A percentile compares a stretch with the other conserved stretches of the same genome.
These are phyloP conservation scores for Saccopteryx bilineata DNA, from an alignment of 2,113 vertebrate genomes.

Conservation along the genomic window DNA sequence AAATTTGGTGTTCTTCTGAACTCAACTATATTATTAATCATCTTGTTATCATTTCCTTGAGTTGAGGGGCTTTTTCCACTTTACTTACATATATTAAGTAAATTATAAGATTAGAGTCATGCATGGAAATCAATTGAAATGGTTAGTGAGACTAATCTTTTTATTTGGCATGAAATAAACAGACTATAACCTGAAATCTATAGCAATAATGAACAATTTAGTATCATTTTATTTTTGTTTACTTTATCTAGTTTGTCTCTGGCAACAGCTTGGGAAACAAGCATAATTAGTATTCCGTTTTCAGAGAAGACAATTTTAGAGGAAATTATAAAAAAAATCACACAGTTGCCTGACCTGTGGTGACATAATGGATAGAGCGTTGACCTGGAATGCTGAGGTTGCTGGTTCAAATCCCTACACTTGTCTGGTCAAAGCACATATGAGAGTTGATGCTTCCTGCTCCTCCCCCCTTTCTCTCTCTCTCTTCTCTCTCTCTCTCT, in stretches of 20 bases:
- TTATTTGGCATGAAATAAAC: constrained; percentile 23
- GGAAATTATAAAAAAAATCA: not conserved
- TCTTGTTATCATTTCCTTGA: constrained; percentile 37
- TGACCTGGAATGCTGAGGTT: too few relatives aligned
- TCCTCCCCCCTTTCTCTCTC: too few relatives aligned
- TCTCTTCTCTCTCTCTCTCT: too few relatives aligned
- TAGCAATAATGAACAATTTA: constrained; percentile 1
- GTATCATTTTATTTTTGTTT: constrained; percentile 51
- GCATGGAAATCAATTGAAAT: constrained; percentile 63
- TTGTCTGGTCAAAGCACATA: too few relatives aligned
- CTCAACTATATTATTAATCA: constrained; percentile 21
- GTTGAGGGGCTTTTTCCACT: not conserved
- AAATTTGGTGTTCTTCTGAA: constrained; percentile 43
- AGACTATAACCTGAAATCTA: not conserved
- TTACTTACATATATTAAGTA: constrained; percentile 33
- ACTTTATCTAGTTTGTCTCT: not conserved
- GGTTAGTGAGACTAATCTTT: not conserved
- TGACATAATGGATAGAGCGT: too few relatives aligned
- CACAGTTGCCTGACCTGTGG: not conserved
- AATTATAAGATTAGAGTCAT: constrained; percentile 62
- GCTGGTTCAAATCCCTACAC: too few relatives aligned
- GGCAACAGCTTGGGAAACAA: not conserved
- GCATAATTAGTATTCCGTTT: not conserved
- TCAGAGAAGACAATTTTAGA: not conserved
- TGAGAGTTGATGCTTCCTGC: too few relatives aligned